Evolutionary conservation across 2,113 vertebrate genomes (phyloP).

Genomic region (Passer domesticus): DNA sequence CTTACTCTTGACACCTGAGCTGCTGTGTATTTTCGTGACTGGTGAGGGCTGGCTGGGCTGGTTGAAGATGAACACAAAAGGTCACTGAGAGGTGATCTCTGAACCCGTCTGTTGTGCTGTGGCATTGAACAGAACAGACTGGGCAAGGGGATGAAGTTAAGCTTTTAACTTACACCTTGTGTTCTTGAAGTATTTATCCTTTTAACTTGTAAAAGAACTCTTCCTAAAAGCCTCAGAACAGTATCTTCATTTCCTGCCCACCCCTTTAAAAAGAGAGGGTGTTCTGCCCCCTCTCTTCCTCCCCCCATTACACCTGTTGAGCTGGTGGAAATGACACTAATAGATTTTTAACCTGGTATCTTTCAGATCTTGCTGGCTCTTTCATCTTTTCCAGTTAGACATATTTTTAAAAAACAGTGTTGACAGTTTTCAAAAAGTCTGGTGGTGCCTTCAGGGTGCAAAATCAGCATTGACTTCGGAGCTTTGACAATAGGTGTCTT

Average conservation of each 20-base stretch:
- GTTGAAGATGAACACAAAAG: neutral
- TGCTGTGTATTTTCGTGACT: neutral
- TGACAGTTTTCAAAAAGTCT: neutral
- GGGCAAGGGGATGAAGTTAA: neutral
- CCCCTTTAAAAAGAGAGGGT: neutral
- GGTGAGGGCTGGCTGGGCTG: neutral
- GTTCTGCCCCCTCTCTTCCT: neutral
- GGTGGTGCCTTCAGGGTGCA: neutral
- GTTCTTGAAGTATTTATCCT: neutral
- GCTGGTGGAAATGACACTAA: neutral
- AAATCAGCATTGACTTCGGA: neutral
- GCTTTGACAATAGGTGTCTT: neutral
- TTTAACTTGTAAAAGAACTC: neutral
- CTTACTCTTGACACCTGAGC: neutral
- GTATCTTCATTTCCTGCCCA: neutral
- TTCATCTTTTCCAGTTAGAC: neutral
- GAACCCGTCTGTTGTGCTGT: neutral
- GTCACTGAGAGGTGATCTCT: neutral
- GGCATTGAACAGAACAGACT: neutral
- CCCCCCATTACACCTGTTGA: neutral
- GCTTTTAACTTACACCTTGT: neutral
- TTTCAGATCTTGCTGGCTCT: neutral
- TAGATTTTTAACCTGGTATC: neutral
- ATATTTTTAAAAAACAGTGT: neutral
- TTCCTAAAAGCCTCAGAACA: neutral